Evolutionary conservation across 2,113 vertebrate species (phyloP).

Genomic region (Vulpes vulpes): DNA sequence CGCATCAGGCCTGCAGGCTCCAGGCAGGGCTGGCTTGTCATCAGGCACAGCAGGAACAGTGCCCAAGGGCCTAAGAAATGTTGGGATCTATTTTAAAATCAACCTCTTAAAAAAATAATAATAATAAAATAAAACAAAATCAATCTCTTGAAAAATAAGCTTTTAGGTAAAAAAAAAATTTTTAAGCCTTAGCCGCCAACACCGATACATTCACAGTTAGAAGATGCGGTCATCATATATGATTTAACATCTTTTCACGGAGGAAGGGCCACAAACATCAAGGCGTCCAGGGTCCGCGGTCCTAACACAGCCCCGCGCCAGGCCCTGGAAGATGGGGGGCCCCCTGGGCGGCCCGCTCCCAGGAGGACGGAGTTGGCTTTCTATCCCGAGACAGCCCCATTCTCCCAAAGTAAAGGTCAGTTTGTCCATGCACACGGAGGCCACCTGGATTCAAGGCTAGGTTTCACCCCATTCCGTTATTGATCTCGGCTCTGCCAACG

Average conservation of each 20-base stretch:
- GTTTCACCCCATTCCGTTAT: not conserved
- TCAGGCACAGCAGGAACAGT: not conserved
- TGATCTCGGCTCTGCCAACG: not conserved
- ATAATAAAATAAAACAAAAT: not conserved
- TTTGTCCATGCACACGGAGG: not conserved
- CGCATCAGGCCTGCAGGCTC: not conserved
- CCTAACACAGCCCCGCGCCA: not conserved
- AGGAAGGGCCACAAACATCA: not conserved
- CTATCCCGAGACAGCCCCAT: not conserved
- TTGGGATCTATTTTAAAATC: not conserved
- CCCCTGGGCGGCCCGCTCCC: not conserved
- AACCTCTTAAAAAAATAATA: no score
- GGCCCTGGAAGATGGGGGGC: not conserved
- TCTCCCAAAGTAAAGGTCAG: conserved; percentile 27
- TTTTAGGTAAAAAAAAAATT: not conserved
- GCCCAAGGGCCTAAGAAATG: not conserved
- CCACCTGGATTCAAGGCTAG: conserved; percentile 9
- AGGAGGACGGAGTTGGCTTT: not conserved
- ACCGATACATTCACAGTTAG: not conserved
- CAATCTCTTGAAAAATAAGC: not conserved
- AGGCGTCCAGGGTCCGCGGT: not conserved
- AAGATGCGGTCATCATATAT: not conserved
- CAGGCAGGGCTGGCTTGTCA: not conserved
- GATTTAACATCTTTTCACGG: not conserved
- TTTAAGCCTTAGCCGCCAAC: not conserved